Percentiles rank a stretch among this genome's conserved stretches.
These are phyloP conservation scores for Tromatobia lineatoria DNA, from an alignment of 2,888 invertebrate species.

Conservation along the genomic window DNA sequence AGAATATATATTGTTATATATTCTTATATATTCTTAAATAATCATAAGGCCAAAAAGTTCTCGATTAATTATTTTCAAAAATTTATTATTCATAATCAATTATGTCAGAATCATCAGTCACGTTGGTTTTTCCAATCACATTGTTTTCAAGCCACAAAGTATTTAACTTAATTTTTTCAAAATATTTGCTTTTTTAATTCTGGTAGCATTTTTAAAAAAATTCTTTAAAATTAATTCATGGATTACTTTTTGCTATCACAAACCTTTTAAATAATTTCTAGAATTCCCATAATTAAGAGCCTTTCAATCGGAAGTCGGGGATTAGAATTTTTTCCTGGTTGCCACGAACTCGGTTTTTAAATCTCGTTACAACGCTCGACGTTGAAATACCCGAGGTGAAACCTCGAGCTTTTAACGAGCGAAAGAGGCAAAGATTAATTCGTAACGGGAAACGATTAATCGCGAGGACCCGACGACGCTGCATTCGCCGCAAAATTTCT, in stretches of 20 bases:
- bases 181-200: not conserved
- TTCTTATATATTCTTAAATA: too few species aligned
- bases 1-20: too few species aligned
- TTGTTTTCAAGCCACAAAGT: too few species aligned
- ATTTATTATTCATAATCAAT: too few species aligned
- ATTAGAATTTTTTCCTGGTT: constrained; percentile 7
- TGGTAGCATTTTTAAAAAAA: not conserved
- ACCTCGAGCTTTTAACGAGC: constrained; percentile 44
- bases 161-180: too few species aligned
- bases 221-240: too few species aligned
- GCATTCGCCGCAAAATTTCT: constrained; percentile 41
- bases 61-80: too few species aligned
- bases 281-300: not conserved
- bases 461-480: constrained; percentile 57
- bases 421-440: constrained; percentile 58
- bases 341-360: constrained; percentile 28
- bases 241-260: too few species aligned
- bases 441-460: constrained; percentile 63
- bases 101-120: too few species aligned
- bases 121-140: too few species aligned
- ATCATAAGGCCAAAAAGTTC: too few species aligned
- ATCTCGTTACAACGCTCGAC: not conserved
- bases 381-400: constrained; percentile 37
- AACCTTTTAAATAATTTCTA: not conserved
- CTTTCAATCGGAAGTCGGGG: not conserved